Base-by-base conservation (phyloP, 2,888 invertebrate species). In the Polydrusus cervinus region DNA sequence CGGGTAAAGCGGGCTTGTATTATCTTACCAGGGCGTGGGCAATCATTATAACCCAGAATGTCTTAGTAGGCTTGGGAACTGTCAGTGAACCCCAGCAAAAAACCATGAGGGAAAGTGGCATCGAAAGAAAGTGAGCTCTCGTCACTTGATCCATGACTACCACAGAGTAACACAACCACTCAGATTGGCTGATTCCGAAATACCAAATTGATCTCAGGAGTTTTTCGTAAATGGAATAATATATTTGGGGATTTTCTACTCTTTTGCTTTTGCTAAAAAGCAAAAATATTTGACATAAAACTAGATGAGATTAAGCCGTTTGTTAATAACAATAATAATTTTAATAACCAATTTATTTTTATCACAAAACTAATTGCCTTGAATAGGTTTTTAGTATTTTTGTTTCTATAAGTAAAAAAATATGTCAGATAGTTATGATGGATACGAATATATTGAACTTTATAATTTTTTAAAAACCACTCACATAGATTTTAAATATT, bases 61-160 rank as follows among this genome's bases (percentile, higher is more conserved):
- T 76, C 57, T 69, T 76, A 3, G 74, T 69, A 5, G 78, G 78
- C 34, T 74, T 75, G 18, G 78, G 78, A 9, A 75, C 57, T 5
- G 71, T 74, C 14, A 78, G 38, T 1, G 74, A 38, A 2, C 78
- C 78, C 78, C 78, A 78, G 18, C 74, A 75, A 47, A 78, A 78
- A 3, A 71, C 74, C 30, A 78, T 34, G 0, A 78, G 16, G 11
- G 65, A 38, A 40, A 78, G 18, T 0, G 75, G 75, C 16, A 78
- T 49, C 14, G 78, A 70, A 25, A 75, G 73, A 38, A 78, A 74
- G 43, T 67, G 55, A n/a, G 70, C 64, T 13, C 57, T 43, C 0
- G 49, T 38, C 18, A 62, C 20, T 68, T 78, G 78, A 47, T 71
- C 70, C 8, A 57, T 6, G 10, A 78, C 64, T 10, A 78, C 71